Base-by-base conservation (phyloP, 2,113 vertebrate genomes). In the Suricata suricatta region DNA sequence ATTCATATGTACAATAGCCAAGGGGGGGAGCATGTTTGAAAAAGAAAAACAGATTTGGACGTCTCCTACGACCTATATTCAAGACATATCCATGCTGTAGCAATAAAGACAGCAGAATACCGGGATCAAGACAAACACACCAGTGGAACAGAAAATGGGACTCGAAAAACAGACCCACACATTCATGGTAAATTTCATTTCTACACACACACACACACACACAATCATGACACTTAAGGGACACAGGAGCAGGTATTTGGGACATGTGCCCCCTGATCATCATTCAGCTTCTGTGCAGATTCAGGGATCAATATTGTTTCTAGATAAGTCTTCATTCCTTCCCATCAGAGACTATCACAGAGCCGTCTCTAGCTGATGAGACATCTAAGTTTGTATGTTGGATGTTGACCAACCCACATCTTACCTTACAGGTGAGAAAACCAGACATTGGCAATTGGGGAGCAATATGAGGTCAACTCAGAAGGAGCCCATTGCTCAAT, bases 401-500 rank as follows among this genome's bases (percentile, higher is more conserved):
- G 31, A 41, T 14, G 44, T 9, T 14, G 68, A 74, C 44, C 29
- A 1, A 9, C 44, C 11, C 11, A n/a, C 50, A 21, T 17, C 16
- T 47, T 50, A 35, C 27, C 44, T 47, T 29, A 31, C 8, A 35
- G 44, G 23, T 44, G 23, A 84, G 16, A 47, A 44, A n/a, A 25
- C 3, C 2, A 2, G 35, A 35, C 35, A 6, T 0, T 35, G 69
- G 15, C 16, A 0, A 14, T 1, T 41, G 35, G 9, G n/a, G 17
- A 5, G 6, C 25, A 23, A 31, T 33, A 9, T 14, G 47, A 77
- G 7, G 50, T 9, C 38, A 63, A 68, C n/a, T 68, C 35, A 57
- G 23, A 54, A 54, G n/a, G 76, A 66, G 2, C 2, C n/a, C 12
- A 0, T 35, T 15, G 23, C 8, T 54, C 66, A 11, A 44, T 44